Conservation (phyloP, 2,797 vertebrate genomes). For the Phalanger gymnotis region DNA sequence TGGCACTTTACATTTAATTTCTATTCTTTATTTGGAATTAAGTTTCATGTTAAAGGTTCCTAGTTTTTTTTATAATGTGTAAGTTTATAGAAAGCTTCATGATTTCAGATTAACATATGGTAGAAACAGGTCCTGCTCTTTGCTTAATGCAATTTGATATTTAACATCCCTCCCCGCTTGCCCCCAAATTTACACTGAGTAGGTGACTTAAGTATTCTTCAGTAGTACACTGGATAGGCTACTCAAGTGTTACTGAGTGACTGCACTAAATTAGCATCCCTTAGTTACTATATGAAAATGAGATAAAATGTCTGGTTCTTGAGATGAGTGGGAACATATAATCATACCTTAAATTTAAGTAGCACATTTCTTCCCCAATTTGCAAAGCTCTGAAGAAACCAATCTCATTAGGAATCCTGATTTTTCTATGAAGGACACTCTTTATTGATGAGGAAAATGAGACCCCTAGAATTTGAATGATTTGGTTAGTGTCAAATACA, state of each 20-base stretch:
- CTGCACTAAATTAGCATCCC: not conserved
- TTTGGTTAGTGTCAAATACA: not conserved
- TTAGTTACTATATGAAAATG: not conserved
- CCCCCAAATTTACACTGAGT: slow-evolving; percentile 19
- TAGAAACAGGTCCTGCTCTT: slow-evolving; percentile 10
- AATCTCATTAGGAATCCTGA: not conserved
- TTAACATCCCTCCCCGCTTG: slow-evolving; percentile 1
- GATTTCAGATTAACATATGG: slow-evolving; percentile 15
- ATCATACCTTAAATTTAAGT: not conserved
- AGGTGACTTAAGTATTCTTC: not conserved
- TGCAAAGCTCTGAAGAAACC: not conserved
- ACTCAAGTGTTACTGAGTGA: not conserved
- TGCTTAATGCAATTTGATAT: slow-evolving; percentile 10
- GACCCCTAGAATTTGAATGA: not conserved
- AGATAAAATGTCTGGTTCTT: not conserved
- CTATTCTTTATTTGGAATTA: slow-evolving; percentile 40
- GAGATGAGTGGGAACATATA: not conserved
- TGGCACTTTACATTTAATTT: slow-evolving; percentile 34
- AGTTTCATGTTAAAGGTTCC: slow-evolving; percentile 26
- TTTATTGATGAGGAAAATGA: not conserved
- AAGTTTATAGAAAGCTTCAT: slow-evolving; percentile 31
- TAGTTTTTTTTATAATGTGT: slow-evolving; percentile 39
- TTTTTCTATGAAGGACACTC: not conserved
- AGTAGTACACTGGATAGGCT: not conserved
- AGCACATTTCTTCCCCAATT: not conserved